phyloP scores from a whole-genome alignment of 30 jellyfish, hydroid and myxozoan species.

The Aurelia coerulea region DNA sequence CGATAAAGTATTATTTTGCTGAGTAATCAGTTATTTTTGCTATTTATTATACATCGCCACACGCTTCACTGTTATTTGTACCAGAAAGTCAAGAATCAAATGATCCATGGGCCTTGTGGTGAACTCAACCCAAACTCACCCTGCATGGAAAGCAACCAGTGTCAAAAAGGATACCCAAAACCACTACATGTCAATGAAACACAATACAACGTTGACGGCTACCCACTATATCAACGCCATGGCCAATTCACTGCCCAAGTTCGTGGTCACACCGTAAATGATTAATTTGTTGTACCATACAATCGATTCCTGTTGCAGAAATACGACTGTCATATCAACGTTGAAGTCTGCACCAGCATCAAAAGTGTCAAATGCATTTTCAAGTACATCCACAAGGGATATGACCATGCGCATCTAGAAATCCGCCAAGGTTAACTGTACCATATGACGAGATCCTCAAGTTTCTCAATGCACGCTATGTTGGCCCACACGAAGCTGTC shows the following conservation, averaged over 20 bases:
- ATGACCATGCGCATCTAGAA: slow-evolving; percentile 57
- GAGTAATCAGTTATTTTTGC: too few species aligned
- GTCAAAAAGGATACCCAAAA: not conserved
- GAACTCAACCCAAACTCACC: not conserved
- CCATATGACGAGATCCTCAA: slow-evolving; percentile 67
- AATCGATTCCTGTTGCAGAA: slow-evolving; percentile 45
- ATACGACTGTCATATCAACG: slow-evolving; percentile 72
- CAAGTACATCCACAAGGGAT: slow-evolving; percentile 79
- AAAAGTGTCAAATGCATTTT: slow-evolving; percentile 57
- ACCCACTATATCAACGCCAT: slow-evolving; percentile 65
- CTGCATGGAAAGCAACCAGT: too few species aligned
- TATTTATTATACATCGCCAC: too few species aligned
- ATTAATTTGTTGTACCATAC: slow-evolving; percentile 73
- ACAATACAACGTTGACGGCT: slow-evolving; percentile 41
- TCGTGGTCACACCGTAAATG: not conserved
- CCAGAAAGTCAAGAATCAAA: not conserved
- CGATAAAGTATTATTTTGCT: too few species aligned
- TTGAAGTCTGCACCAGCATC: slow-evolving; percentile 67
- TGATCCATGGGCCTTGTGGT: not conserved
- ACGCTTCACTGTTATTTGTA: too few species aligned
- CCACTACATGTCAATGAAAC: not conserved
- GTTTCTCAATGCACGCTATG: slow-evolving; percentile 46
- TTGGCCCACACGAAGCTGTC: slow-evolving; percentile 42
- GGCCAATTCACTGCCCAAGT: slow-evolving; percentile 26
- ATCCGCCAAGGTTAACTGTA: slow-evolving; percentile 28